A percentile compares a stretch with the other conserved stretches of the same genome.
These are phyloP conservation scores for Hemicordylus capensis DNA, from an alignment of 2,113 vertebrate species.

Conservation along the genomic window DNA sequence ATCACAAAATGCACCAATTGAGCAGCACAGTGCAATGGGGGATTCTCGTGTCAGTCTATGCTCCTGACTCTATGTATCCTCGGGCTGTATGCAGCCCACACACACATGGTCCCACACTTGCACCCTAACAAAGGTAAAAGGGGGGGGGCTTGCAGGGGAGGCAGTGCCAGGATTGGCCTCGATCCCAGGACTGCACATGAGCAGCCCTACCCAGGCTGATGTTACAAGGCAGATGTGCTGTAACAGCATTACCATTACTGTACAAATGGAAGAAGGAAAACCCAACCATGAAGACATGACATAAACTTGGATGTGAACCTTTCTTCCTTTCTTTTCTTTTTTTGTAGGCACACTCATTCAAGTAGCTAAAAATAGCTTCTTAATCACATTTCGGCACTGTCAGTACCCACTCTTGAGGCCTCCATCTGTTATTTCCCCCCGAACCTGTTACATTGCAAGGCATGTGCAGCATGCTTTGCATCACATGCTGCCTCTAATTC, in stretches of 20 bases:
- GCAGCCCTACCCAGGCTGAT: too few species aligned
- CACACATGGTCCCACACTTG: too few species aligned
- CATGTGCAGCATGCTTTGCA: slow-evolving; percentile 58
- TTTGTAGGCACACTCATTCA: neutral
- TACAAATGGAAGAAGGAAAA: neutral
- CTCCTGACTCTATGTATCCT: too few species aligned
- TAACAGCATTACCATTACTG: neutral
- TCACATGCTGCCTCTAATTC: slow-evolving; percentile 54
- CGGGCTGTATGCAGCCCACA: too few species aligned
- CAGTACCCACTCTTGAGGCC: slow-evolving; percentile 35
- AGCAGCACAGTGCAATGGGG: too few species aligned
- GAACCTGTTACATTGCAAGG: slow-evolving; percentile 37
- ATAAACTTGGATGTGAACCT: neutral
- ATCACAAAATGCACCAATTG: too few species aligned
- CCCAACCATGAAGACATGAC: neutral
- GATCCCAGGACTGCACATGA: too few species aligned
- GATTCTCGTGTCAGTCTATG: too few species aligned
- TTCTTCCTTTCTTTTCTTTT: neutral
- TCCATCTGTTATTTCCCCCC: slow-evolving; percentile 37
- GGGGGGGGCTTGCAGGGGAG: too few species aligned
- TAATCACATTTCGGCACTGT: neutral
- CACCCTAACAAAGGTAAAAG: too few species aligned
- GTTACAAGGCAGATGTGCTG: neutral
- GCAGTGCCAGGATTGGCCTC: too few species aligned
- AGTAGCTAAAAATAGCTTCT: neutral